A percentile compares a stretch with the other conserved stretches of the same genome.
These are phyloP conservation scores for Dichetophora obliterata DNA, from an alignment of 2,888 invertebrate genomes.

Conservation along the genomic window DNA sequence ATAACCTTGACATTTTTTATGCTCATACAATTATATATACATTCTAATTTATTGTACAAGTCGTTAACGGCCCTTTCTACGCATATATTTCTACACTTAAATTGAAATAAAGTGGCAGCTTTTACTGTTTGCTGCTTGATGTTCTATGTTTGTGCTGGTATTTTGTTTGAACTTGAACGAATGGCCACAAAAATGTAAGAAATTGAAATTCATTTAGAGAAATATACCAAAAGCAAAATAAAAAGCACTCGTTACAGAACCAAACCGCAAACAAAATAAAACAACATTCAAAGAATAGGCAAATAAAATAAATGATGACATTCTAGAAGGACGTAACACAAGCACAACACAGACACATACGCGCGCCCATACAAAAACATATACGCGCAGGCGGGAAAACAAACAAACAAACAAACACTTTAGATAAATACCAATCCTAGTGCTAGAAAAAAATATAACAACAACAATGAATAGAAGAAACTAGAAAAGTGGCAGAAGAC, in stretches of 20 bases:
- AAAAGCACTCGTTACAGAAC: not conserved
- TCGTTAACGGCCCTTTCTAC: too few species aligned
- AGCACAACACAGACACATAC: not conserved
- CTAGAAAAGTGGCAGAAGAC: not conserved
- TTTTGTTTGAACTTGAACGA: slow-evolving; percentile 8
- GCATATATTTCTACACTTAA: too few species aligned
- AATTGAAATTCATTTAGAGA: slow-evolving; percentile 19
- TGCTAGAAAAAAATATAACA: not conserved
- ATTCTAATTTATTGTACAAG: too few species aligned
- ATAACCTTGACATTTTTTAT: too few species aligned
- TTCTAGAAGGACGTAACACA: not conserved
- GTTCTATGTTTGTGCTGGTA: not conserved
- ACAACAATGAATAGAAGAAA: not conserved
- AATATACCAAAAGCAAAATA: not conserved
- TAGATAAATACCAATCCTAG: not conserved
- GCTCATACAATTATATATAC: too few species aligned
- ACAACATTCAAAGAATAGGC: not conserved
- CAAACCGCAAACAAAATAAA: not conserved
- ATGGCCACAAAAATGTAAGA: slow-evolving; percentile 5
- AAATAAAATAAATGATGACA: not conserved
- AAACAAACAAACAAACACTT: not conserved
- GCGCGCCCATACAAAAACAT: not conserved
- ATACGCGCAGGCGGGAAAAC: not conserved
- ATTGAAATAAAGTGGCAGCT: too few species aligned
- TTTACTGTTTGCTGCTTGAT: not conserved